These are phyloP conservation scores for Bryconaethiops microstoma DNA, from an alignment of 2,797 vertebrate genomes.

Conservation along the genomic window DNA sequence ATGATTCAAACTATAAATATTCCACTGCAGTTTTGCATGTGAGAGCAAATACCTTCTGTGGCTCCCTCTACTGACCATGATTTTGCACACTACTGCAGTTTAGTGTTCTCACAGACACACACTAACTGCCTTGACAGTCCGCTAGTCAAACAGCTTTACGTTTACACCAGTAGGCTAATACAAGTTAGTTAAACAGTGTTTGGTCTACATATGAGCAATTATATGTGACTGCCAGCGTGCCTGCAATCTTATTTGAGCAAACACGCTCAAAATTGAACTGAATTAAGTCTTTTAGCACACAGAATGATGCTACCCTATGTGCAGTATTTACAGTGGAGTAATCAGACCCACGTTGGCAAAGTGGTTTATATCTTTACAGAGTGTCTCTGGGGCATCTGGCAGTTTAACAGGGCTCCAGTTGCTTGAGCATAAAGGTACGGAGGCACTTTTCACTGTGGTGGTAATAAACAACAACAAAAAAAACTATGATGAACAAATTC, in stretches of 20 bases:
- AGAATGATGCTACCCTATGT: not conserved
- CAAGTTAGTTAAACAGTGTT: too few species aligned
- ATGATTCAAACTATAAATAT: conserved; percentile 42
- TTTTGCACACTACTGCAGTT: not conserved
- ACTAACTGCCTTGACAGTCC: not conserved
- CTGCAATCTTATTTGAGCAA: too few species aligned
- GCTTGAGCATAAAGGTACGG: not conserved
- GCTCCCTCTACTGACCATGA: conserved; percentile 52
- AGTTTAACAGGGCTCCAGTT: not conserved
- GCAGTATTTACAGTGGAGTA: not conserved
- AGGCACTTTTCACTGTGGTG: too few species aligned
- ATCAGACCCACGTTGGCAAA: not conserved
- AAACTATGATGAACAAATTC: not conserved
- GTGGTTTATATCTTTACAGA: not conserved
- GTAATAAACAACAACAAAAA: not conserved
- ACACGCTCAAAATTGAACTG: not conserved
- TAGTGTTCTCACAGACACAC: not conserved
- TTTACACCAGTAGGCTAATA: not conserved
- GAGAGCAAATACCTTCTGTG: not conserved
- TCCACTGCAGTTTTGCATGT: conserved; percentile 2
- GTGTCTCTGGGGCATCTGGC: not conserved
- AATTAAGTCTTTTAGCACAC: not conserved
- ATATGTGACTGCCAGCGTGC: too few species aligned
- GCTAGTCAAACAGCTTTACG: not conserved
- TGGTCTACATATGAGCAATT: too few species aligned